Evolutionary conservation across 2,797 vertebrate species (phyloP), one percentile per base, ranked within the genome.

Genomic region (Mallotus villosus): DNA sequence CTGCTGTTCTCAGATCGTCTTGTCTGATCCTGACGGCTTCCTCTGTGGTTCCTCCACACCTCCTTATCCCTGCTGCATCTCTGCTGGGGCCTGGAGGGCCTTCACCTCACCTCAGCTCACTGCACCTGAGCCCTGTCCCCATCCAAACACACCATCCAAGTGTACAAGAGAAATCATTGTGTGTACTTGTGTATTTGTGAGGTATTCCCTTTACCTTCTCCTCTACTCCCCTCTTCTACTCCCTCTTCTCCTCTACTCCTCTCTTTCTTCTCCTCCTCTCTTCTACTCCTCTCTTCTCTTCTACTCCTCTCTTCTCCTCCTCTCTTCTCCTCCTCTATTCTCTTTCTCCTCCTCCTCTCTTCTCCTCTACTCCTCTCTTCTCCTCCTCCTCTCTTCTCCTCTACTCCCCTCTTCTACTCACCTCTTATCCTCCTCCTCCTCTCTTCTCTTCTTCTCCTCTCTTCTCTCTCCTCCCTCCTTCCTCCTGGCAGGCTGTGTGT

Each of bases 241-340:
- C n/a, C 8, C 4, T 22, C 29, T 5, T 9, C 12, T 17, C 2
- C 6, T 21, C 11, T 32, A 17, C 14, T 16, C 2, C 29, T 29
- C 61, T n/a, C n/a, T n/a, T n/a, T n/a, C n/a, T n/a, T n/a, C 17
- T 27, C 19, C 5, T 6, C 17, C 9, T n/a, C n/a, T n/a, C n/a
- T n/a, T n/a, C n/a, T n/a, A n/a, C n/a, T n/a, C n/a, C n/a, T n/a
- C n/a, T n/a, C n/a, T n/a, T n/a, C n/a, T n/a, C n/a, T n/a, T n/a
- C n/a, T n/a, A n/a, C 79, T 76, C 87, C 85, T 73, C 80, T 5
- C 29, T 7, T 9, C 5, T 78, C 32, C 76, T 72, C 83, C 82
- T 83, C 25, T n/a, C n/a, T n/a, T n/a, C n/a, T n/a, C n/a, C n/a
- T n/a, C n/a, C n/a, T n/a, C n/a, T n/a, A n/a, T n/a, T n/a, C n/a